Percentiles rank a stretch among this genome's conserved stretches.
Conservation (phyloP, 2,797 vertebrate species). For the Pseudomugil gertrudae region DNA sequence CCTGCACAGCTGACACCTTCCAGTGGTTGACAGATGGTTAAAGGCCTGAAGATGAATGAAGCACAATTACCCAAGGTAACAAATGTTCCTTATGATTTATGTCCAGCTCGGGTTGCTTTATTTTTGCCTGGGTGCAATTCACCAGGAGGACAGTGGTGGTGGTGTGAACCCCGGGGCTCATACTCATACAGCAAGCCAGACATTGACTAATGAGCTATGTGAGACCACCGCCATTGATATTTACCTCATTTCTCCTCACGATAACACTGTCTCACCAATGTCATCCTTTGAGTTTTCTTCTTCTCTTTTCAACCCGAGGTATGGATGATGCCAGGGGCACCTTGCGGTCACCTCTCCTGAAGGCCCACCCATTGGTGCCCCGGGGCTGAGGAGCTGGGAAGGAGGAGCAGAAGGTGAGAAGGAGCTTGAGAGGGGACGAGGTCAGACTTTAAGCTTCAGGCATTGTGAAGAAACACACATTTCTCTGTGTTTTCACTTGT, state of each 20-base stretch:
- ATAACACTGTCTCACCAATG: conserved; percentile 65
- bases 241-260: conserved; percentile 75
- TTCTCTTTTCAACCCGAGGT: conserved; percentile 46
- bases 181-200: conserved; percentile 68
- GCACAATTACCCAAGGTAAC: conserved; percentile 80
- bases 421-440: conserved; percentile 63
- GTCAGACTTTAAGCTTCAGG: conserved; percentile 70
- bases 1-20: conserved; percentile 64
- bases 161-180: conserved; percentile 64
- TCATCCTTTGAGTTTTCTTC: conserved; percentile 57
- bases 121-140: conserved; percentile 74
- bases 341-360: conserved; percentile 38
- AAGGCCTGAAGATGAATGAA: conserved; percentile 80
- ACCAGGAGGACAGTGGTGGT: conserved; percentile 76
- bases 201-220: conserved; percentile 79
- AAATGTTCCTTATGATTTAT: conserved; percentile 84
- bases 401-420: conserved; percentile 58
- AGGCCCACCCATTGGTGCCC: conserved; percentile 61
- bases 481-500: conserved; percentile 78
- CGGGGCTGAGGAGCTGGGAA: conserved; percentile 52
- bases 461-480: conserved; percentile 61
- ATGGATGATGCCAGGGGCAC: conserved; percentile 61
- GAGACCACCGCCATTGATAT: conserved; percentile 82
- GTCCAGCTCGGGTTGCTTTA: conserved; percentile 79
- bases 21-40: conserved; percentile 77